Evolutionary conservation across 2,113 vertebrate species (phyloP).

Genomic region (Melierax canorus): DNA sequence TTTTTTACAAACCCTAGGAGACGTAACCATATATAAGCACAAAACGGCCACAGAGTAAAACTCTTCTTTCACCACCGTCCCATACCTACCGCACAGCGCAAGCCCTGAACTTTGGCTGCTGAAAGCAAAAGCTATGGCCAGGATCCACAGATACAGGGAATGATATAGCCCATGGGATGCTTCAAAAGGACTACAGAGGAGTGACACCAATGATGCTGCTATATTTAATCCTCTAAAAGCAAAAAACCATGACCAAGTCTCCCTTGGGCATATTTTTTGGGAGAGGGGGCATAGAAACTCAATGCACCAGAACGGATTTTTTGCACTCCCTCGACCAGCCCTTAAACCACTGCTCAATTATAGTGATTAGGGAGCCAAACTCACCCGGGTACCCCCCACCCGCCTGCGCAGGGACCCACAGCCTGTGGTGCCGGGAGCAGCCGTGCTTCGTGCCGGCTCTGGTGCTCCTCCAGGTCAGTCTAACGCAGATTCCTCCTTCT

Average conservation of each 20-base stretch:
- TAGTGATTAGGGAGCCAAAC: neutral
- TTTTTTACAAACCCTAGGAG: neutral
- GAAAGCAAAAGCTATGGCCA: neutral
- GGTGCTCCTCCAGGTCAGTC: neutral
- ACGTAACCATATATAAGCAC: neutral
- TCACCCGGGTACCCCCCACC: neutral
- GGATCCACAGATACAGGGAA: neutral
- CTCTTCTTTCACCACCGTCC: neutral
- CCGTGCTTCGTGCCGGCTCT: rapidly evolving
- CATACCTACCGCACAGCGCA: neutral
- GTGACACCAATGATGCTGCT: neutral
- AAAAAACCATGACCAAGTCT: neutral
- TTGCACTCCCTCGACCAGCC: neutral
- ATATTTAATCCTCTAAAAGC: constrained; percentile 43
- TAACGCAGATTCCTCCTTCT: neutral
- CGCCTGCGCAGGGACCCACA: neutral
- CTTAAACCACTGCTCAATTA: neutral
- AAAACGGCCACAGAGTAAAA: neutral
- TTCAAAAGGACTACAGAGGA: neutral
- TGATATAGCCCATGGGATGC: constrained; percentile 1
- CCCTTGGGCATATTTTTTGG: neutral
- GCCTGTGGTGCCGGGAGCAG: neutral
- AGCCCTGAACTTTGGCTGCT: neutral
- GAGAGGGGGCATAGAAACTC: neutral
- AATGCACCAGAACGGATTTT: neutral